These are phyloP conservation scores for Anguilla anguilla DNA, from an alignment of 2,797 vertebrate species.

Conservation along the genomic window DNA sequence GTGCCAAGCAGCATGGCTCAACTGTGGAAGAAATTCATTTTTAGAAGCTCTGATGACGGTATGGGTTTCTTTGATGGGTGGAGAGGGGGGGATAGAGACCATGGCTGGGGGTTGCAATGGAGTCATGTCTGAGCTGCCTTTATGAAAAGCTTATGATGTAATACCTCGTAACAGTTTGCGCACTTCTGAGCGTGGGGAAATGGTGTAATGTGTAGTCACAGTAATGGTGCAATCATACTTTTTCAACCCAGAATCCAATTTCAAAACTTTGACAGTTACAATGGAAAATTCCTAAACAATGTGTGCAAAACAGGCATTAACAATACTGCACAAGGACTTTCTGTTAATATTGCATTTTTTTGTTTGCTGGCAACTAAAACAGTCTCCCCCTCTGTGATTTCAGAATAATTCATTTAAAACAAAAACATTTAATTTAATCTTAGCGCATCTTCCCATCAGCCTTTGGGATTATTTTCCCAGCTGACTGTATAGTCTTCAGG, in stretches of 20 bases:
- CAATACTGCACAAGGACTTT: not conserved
- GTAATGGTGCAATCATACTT: not conserved
- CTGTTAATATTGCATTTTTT: not conserved
- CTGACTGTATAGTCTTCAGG: not conserved
- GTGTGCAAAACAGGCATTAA: not conserved
- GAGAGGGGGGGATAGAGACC: constrained; percentile 13
- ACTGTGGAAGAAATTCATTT: not conserved
- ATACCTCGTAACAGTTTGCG: constrained; percentile 2
- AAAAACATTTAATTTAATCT: not conserved
- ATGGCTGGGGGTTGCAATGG: constrained; percentile 14
- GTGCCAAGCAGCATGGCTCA: not conserved
- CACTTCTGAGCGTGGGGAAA: not conserved
- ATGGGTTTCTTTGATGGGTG: constrained; percentile 1
- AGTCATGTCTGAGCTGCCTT: constrained; percentile 15
- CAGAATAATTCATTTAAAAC: not conserved
- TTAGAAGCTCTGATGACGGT: not conserved
- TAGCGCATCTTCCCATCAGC: not conserved
- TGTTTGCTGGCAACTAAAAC: not conserved
- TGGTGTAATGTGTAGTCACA: not conserved
- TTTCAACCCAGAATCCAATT: not conserved
- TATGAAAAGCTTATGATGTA: constrained; percentile 7
- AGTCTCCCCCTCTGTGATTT: not conserved
- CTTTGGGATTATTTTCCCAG: not conserved
- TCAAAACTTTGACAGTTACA: not conserved
- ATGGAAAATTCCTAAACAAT: not conserved